Evolutionary conservation across 2,888 invertebrate species (phyloP).

Genomic region (Miltochrista miniata): DNA sequence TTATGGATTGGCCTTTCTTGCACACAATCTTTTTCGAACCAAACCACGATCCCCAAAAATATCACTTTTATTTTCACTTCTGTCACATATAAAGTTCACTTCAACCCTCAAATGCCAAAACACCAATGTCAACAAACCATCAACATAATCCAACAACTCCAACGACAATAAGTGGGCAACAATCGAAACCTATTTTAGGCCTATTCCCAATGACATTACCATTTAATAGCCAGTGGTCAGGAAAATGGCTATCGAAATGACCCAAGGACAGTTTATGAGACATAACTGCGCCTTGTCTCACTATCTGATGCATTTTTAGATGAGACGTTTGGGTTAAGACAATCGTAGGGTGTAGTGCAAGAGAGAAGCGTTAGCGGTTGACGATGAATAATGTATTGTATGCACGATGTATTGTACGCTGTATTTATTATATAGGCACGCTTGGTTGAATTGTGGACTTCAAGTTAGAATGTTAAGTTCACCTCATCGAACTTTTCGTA

Average conservation of each 20-base stretch:
- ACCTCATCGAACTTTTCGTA: background rate
- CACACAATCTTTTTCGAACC: background rate
- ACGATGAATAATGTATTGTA: no score
- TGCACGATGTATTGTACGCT: no score
- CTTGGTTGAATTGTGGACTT: no score
- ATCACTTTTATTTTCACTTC: background rate
- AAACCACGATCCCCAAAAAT: no score
- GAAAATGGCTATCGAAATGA: conserved; percentile 59
- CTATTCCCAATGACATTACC: conserved; percentile 35
- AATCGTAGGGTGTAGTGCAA: conserved; percentile 55
- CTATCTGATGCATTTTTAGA: conserved; percentile 68
- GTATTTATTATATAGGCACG: no score
- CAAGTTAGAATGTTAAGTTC: background rate
- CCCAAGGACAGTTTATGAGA: conserved; percentile 76
- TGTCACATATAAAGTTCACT: background rate
- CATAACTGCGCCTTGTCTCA: conserved; percentile 57
- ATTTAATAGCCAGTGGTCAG: conserved; percentile 44
- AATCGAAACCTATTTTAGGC: conserved; percentile 32
- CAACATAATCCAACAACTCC: conserved; percentile 32
- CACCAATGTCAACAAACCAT: conserved; percentile 20
- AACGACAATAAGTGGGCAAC: conserved; percentile 28
- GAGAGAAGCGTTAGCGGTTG: background rate
- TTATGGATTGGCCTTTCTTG: no score
- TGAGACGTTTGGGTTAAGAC: conserved; percentile 75
- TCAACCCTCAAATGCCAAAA: background rate